Percentiles rank a stretch among this genome's conserved stretches.
Evolutionary conservation across 2,888 invertebrate species (phyloP).

Genomic region (Dorcus hopei): DNA sequence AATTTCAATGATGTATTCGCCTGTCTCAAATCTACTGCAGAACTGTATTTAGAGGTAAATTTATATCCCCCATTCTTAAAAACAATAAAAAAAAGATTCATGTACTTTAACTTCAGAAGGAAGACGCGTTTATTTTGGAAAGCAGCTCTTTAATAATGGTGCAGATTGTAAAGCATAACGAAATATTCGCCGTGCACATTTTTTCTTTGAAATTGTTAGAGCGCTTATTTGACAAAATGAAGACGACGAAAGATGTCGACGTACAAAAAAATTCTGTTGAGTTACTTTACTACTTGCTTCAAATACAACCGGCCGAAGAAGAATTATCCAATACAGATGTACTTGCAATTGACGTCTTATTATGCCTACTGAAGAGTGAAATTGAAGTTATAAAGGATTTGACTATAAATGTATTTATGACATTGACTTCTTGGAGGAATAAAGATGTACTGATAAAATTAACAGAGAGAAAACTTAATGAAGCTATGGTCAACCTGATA

Average conservation of each 20-base stretch:
- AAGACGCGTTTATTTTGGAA: not conserved
- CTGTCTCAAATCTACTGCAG: not conserved
- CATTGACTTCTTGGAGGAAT: not conserved
- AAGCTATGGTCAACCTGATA: constrained; percentile 1
- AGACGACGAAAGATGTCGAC: constrained; percentile 1
- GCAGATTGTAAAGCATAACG: not conserved
- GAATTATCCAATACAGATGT: not conserved
- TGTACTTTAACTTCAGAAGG: not conserved
- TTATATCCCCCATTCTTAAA: too few species aligned
- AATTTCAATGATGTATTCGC: not conserved
- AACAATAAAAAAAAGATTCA: too few species aligned
- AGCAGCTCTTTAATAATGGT: not conserved
- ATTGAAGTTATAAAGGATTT: not conserved
- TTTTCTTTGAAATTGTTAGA: not conserved
- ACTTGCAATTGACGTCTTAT: not conserved
- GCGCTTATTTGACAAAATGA: not conserved
- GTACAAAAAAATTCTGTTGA: not conserved
- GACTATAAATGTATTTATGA: not conserved
- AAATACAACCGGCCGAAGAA: not conserved
- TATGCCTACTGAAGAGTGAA: constrained; percentile 1
- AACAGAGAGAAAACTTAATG: not conserved
- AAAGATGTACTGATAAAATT: not conserved
- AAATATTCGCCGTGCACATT: not conserved
- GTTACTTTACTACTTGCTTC: not conserved
- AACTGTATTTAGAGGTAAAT: not conserved